These are phyloP conservation scores for Nephrotoma appendiculata DNA, from an alignment of 2,888 invertebrate genomes.

Conservation along the genomic window DNA sequence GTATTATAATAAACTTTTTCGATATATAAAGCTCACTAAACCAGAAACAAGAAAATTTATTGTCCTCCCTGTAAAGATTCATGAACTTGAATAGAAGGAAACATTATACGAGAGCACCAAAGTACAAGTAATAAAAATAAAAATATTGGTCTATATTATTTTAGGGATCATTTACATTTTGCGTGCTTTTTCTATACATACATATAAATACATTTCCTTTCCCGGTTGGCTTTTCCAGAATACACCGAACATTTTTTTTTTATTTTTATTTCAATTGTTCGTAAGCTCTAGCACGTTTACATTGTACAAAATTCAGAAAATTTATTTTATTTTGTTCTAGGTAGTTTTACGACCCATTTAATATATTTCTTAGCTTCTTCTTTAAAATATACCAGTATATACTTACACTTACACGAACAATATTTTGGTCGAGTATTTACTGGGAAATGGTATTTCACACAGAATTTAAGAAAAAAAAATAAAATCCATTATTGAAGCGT, in stretches of 20 bases:
- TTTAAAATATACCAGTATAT: background rate
- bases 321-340: background rate
- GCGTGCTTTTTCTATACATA: background rate
- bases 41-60: background rate
- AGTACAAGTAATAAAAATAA: background rate
- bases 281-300: background rate
- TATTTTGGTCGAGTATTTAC: background rate
- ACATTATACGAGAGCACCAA: background rate
- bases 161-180: background rate
- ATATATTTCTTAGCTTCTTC: background rate
- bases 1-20: too few relatives aligned
- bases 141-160: background rate
- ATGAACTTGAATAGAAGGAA: background rate
- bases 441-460: background rate
- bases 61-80: background rate
- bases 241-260: background rate
- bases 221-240: background rate
- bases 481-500: background rate
- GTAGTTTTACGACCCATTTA: background rate
- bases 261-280: background rate
- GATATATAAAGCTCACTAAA: background rate
- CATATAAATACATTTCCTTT: background rate
- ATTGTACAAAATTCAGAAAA: background rate
- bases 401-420: background rate
- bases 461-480: background rate